Conservation (phyloP, 2,888 invertebrate species). For the Thera obeliscata region DNA sequence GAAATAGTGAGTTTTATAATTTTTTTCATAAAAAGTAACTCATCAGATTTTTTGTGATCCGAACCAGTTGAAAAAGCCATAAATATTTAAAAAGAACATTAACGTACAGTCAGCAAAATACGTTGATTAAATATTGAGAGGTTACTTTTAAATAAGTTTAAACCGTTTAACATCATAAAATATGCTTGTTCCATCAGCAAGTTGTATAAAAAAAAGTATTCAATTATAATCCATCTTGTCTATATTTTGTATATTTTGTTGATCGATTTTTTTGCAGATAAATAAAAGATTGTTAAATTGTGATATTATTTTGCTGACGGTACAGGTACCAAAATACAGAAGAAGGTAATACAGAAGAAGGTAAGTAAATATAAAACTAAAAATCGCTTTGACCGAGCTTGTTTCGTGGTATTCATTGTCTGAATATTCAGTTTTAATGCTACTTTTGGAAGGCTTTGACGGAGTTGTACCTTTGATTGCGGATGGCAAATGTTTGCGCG, state of each 20-base stretch:
- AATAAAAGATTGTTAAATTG: too few relatives aligned
- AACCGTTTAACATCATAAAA: too few relatives aligned
- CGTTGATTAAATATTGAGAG: too few relatives aligned
- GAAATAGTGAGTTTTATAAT: background rate
- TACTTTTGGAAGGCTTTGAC: conserved; percentile 41
- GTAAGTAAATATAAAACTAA: background rate
- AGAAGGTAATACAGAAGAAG: too few relatives aligned
- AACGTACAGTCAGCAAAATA: background rate
- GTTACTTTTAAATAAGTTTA: too few relatives aligned
- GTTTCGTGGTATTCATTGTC: conserved; percentile 8
- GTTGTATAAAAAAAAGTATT: too few relatives aligned
- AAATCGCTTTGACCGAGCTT: conserved; percentile 7
- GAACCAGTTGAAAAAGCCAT: background rate
- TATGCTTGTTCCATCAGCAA: too few relatives aligned
- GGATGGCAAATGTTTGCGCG: conserved; percentile 76
- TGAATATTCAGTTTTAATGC: conserved; percentile 33
- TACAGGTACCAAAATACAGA: background rate
- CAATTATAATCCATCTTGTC: too few relatives aligned
- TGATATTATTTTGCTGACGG: too few relatives aligned
- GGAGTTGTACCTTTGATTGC: conserved; percentile 77
- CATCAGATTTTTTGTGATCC: background rate
- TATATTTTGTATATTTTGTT: too few relatives aligned
- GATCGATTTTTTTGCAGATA: too few relatives aligned
- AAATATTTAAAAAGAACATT: conserved; percentile 2
- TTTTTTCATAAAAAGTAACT: background rate